Conservation (phyloP, 2,888 invertebrate genomes). For the Agriopis aurantiaria region DNA sequence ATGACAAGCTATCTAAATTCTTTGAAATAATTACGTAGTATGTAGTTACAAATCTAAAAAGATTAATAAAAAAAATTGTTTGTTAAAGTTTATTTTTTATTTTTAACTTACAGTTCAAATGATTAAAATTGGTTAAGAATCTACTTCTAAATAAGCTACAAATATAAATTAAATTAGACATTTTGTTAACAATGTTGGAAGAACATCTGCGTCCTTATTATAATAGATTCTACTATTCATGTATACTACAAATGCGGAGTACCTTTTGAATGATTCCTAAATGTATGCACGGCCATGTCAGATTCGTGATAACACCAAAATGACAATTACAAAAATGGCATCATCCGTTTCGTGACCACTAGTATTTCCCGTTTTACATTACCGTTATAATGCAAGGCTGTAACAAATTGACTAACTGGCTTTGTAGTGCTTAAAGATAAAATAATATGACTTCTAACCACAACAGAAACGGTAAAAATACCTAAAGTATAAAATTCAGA, state of each 20-base stretch:
- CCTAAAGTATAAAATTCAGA: constrained; percentile 3
- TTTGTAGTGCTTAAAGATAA: constrained; percentile 23
- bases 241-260: neutral
- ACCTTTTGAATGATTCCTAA: constrained; percentile 42
- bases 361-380: constrained; percentile 69
- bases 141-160: no score
- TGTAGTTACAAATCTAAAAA: no score
- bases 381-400: constrained; percentile 66
- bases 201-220: constrained; percentile 60
- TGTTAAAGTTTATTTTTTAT: no score
- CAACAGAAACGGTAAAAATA: no score
- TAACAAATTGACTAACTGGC: constrained; percentile 54
- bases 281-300: constrained; percentile 49
- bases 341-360: constrained; percentile 68
- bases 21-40: no score
- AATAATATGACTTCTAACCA: neutral
- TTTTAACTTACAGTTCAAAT: no score
- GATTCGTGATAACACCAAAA: constrained; percentile 60
- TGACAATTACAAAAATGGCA: constrained; percentile 65
- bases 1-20: neutral
- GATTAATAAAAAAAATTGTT: no score
- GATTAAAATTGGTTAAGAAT: no score
- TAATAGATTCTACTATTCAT: constrained; percentile 44
- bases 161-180: neutral
- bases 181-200: constrained; percentile 27